These are phyloP conservation scores for Eumerus sabulonum DNA, from an alignment of 2,888 invertebrate species.

Conservation along the genomic window DNA sequence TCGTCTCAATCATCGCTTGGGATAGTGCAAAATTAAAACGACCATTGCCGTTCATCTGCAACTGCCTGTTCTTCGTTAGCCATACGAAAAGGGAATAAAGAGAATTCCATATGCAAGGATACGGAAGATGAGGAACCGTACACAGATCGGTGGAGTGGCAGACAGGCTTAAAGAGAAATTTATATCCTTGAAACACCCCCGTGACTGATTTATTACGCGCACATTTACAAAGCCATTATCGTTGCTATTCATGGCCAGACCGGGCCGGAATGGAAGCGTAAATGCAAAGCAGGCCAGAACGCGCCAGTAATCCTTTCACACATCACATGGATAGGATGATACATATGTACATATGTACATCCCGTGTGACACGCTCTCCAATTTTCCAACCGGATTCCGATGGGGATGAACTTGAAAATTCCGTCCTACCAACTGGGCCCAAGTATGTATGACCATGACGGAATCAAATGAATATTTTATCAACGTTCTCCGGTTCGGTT, in stretches of 20 bases:
- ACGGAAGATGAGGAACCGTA: conserved; percentile 16
- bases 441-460: conserved; percentile 70
- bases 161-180: conserved; percentile 74
- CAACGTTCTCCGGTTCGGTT: conserved; percentile 53
- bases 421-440: conserved; percentile 55
- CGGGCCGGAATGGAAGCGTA: conserved; percentile 37
- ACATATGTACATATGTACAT: conserved; percentile 46
- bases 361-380: conserved; percentile 14
- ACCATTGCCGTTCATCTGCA: conserved; percentile 1
- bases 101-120: conserved; percentile 56
- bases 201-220: conserved; percentile 75
- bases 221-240: conserved; percentile 74
- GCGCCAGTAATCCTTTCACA: conserved; percentile 66
- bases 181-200: conserved; percentile 74
- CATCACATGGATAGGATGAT: conserved; percentile 65
- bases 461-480: conserved; percentile 74
- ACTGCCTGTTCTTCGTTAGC: too few species aligned
- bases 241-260: conserved; percentile 66
- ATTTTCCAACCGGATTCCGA: conserved; percentile 45
- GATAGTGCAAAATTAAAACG: conserved; percentile 64
- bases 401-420: conserved; percentile 68
- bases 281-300: conserved; percentile 61
- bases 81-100: conserved; percentile 17
- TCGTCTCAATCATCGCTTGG: conserved; percentile 20
- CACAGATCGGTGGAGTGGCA: conserved; percentile 55